A percentile compares a stretch with the other conserved stretches of the same genome.
Conservation (phyloP, 2,888 invertebrate genomes). For the Hemistola chrysoprasaria region DNA sequence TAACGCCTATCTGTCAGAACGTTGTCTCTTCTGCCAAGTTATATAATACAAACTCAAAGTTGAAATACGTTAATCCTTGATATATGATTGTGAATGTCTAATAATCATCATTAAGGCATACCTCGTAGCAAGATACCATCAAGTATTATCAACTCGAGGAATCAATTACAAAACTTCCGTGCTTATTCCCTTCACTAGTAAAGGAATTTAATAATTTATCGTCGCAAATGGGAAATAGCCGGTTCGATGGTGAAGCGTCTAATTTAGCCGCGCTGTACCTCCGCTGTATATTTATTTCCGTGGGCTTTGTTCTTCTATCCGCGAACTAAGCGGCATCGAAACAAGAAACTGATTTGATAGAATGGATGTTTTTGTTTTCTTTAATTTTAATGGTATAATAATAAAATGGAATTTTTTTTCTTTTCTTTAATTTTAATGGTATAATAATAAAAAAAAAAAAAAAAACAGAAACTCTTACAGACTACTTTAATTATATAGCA, state of each 20-base stretch:
- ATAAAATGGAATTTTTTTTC: conserved; percentile 12
- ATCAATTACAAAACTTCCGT: conserved; percentile 14
- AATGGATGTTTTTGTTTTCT: conserved; percentile 4
- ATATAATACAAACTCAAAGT: too few species aligned
- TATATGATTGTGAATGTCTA: too few species aligned
- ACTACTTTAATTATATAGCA: too few species aligned
- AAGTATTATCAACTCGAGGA: neutral
- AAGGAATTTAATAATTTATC: conserved; percentile 57
- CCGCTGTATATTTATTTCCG: conserved; percentile 68
- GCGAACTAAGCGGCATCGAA: conserved; percentile 65
- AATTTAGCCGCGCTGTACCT: conserved; percentile 52
- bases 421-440: conserved; percentile 2
- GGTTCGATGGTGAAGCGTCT: conserved; percentile 44
- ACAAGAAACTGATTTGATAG: conserved; percentile 9
- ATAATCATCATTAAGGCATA: too few species aligned
- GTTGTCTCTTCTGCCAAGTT: too few species aligned
- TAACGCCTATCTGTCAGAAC: too few species aligned
- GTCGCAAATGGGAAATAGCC: conserved; percentile 52
- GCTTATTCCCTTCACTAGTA: conserved; percentile 21
- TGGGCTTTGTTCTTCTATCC: conserved; percentile 77
- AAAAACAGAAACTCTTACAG: too few species aligned
- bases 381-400: neutral
- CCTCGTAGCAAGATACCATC: too few species aligned
- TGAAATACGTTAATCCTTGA: too few species aligned
- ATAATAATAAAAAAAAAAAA: conserved; percentile 15